Evolutionary conservation across 2,113 vertebrate species (phyloP).

Genomic region (Menidia beryllina): DNA sequence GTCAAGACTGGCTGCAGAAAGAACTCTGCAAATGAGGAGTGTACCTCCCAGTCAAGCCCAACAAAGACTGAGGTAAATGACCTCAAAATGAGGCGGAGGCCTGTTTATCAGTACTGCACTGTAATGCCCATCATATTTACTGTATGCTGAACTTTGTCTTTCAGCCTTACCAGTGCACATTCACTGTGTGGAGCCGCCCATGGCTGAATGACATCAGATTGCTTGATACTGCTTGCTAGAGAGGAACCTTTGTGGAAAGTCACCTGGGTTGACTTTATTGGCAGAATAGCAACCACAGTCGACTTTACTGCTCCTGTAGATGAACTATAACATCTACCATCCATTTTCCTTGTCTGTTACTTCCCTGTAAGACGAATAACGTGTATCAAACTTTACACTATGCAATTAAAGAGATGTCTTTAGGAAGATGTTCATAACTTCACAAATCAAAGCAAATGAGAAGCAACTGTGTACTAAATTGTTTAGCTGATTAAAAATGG

Average conservation of each 20-base stretch:
- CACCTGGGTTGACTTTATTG: not conserved
- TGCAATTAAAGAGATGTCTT: not conserved
- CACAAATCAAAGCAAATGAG: not conserved
- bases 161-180: constrained; percentile 68
- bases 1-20: constrained; percentile 71
- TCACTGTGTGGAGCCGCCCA: constrained; percentile 68
- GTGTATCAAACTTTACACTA: fast-evolving
- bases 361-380: not conserved
- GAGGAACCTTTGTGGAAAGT: not conserved
- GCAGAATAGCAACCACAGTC: not conserved
- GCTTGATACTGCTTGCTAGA: constrained; percentile 1
- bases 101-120: too few species aligned
- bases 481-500: not conserved
- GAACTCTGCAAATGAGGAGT: not conserved
- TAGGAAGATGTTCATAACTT: not conserved
- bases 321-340: not conserved
- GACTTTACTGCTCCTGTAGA: not conserved
- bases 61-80: constrained; percentile 26
- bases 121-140: not conserved
- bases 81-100: not conserved
- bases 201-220: not conserved
- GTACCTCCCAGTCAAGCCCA: not conserved
- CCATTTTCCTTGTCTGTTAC: not conserved
- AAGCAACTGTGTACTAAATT: fast-evolving
- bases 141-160: not conserved